Evolutionary conservation across 2,888 invertebrate species (phyloP).

Genomic region (Sialis fuliginosa): DNA sequence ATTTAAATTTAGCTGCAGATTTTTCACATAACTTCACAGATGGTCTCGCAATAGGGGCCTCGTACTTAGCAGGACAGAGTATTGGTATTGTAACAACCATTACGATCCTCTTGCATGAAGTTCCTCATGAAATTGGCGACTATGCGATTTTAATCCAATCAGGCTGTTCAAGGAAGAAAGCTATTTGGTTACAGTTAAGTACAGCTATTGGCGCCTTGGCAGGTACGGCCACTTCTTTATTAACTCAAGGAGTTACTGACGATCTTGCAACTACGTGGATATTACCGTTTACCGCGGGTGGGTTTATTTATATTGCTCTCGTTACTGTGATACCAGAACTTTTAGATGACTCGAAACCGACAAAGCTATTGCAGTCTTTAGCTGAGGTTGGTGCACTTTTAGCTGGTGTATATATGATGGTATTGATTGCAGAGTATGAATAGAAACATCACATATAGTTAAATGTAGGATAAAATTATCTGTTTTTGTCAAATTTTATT

Average conservation of each 20-base stretch:
- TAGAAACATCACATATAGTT: conserved; percentile 20
- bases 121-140: conserved; percentile 99
- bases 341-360: conserved; percentile 62
- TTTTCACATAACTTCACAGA: conserved; percentile 99
- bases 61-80: conserved; percentile 79
- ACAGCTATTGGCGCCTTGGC: conserved; percentile 91
- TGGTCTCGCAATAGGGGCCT: conserved; percentile 96
- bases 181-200: conserved; percentile 82
- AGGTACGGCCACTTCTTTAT: conserved; percentile 78
- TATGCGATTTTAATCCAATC: conserved; percentile 97
- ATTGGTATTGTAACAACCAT: conserved; percentile 82
- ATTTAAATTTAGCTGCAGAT: conserved; percentile 94
- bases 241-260: conserved; percentile 49
- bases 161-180: conserved; percentile 83
- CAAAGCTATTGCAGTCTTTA: conserved; percentile 70
- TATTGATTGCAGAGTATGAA: conserved; percentile 71
- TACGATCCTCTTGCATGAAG: conserved; percentile 93
- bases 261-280: conserved; percentile 68
- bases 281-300: conserved; percentile 93
- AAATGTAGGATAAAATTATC: no score
- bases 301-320: conserved; percentile 99
- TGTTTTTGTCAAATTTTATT: no score
- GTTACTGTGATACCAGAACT: conserved; percentile 98
- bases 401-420: conserved; percentile 89
- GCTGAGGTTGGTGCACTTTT: conserved; percentile 81